phyloP scores from a whole-genome alignment of 1,140 invertebrate species.

The Drosophila erecta region DNA sequence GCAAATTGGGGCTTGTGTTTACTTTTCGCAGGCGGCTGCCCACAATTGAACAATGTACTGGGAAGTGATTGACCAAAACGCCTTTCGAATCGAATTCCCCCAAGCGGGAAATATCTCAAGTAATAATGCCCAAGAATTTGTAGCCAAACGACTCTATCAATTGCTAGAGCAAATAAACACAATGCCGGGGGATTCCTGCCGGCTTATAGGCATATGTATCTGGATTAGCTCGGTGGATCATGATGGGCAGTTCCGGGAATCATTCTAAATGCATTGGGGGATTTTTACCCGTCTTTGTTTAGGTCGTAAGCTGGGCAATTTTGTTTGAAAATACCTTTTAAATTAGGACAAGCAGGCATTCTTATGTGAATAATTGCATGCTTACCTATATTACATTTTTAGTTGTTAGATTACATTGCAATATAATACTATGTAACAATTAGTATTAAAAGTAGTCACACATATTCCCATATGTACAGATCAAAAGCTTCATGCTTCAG shows the following conservation, averaged over 20 bases:
- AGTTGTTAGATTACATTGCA: too few relatives aligned
- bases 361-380: too few relatives aligned
- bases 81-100: constrained; percentile 22
- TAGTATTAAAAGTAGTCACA: too few relatives aligned
- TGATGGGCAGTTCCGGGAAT: neutral
- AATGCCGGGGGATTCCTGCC: constrained; percentile 14
- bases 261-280: neutral
- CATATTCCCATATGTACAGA: too few relatives aligned
- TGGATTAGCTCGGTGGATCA: neutral
- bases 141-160: too few relatives aligned
- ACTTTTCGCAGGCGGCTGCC: constrained; percentile 25
- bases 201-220: neutral
- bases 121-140: neutral
- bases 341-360: too few relatives aligned
- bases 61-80: constrained; percentile 29
- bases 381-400: too few relatives aligned
- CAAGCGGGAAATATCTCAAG: constrained; percentile 30
- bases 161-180: constrained; percentile 4
- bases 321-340: too few relatives aligned
- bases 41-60: constrained; percentile 33
- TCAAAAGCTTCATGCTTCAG: too few relatives aligned
- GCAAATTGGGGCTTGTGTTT: constrained; percentile 25
- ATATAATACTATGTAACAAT: too few relatives aligned
- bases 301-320: too few relatives aligned
- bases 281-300: too few relatives aligned